A percentile compares a stretch with the other conserved stretches of the same genome.
phyloP scores from a whole-genome alignment of 2,888 invertebrate species.

The Drosophila affinis region DNA sequence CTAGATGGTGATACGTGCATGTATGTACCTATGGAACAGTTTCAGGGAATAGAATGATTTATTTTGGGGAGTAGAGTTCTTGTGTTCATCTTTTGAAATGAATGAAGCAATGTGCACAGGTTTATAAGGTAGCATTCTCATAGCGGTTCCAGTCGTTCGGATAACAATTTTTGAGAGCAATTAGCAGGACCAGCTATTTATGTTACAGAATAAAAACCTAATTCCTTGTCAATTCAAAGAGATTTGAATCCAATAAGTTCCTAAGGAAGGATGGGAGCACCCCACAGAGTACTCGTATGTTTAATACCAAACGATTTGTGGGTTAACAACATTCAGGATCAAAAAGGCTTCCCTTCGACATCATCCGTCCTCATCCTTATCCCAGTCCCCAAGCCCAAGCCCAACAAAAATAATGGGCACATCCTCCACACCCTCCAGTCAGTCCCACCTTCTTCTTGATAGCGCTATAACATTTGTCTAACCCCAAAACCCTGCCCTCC shows the following conservation, averaged over 20 bases:
- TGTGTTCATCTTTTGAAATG: too few species aligned
- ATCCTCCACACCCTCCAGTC: slow-evolving; percentile 7
- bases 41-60: too few species aligned
- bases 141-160: neutral
- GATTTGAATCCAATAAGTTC: too few species aligned
- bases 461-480: slow-evolving; percentile 43
- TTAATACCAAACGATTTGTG: slow-evolving; percentile 9
- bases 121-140: too few species aligned
- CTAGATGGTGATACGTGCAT: too few species aligned
- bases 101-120: too few species aligned
- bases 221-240: too few species aligned
- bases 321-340: neutral
- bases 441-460: slow-evolving; percentile 19
- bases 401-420: slow-evolving; percentile 21
- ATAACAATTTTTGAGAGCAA: neutral
- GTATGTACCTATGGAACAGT: too few species aligned
- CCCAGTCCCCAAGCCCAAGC: neutral
- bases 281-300: neutral
- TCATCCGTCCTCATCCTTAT: neutral
- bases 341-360: neutral
- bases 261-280: too few species aligned
- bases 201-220: neutral
- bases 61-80: too few species aligned
- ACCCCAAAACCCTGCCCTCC: slow-evolving; percentile 43
- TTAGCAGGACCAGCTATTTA: neutral